Conservation (phyloP, 2,797 vertebrate genomes). For the Muscicapa striata region DNA sequence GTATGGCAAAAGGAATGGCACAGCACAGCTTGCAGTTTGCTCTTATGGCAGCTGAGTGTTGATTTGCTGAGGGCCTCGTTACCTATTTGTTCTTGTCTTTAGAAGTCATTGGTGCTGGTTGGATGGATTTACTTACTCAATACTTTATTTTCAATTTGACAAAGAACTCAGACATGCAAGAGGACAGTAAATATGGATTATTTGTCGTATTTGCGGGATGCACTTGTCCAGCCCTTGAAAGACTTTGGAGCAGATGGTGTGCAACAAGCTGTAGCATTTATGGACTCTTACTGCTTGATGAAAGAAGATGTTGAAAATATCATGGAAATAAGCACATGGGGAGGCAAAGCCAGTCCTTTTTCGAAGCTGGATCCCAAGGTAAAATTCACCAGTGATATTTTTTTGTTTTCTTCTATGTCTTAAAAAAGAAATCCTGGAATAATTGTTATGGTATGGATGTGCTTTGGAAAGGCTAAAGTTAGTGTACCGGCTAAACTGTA, state of each 20-base stretch:
- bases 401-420: not conserved
- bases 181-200: conserved; percentile 92
- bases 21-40: not conserved
- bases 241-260: conserved; percentile 84
- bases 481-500: not conserved
- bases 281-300: conserved; percentile 92
- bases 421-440: not conserved
- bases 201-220: conserved; percentile 83
- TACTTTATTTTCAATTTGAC: conserved; percentile 8
- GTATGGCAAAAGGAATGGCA: not conserved
- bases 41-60: not conserved
- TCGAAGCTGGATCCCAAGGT: conserved; percentile 96
- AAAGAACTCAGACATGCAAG: conserved; percentile 87
- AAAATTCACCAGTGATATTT: not conserved
- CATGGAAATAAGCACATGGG: conserved; percentile 93
- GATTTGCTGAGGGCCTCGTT: not conserved
- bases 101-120: not conserved
- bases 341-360: conserved; percentile 87
- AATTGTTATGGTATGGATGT: not conserved
- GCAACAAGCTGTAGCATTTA: conserved; percentile 80
- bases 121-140: not conserved
- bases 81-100: not conserved
- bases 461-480: not conserved
- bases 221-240: conserved; percentile 85
- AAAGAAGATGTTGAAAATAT: conserved; percentile 96